A percentile compares a stretch with the other conserved stretches of the same genome.
These are phyloP conservation scores for Cyprinodon brontotheroides DNA, from an alignment of 2,113 vertebrate genomes.

Conservation along the genomic window DNA sequence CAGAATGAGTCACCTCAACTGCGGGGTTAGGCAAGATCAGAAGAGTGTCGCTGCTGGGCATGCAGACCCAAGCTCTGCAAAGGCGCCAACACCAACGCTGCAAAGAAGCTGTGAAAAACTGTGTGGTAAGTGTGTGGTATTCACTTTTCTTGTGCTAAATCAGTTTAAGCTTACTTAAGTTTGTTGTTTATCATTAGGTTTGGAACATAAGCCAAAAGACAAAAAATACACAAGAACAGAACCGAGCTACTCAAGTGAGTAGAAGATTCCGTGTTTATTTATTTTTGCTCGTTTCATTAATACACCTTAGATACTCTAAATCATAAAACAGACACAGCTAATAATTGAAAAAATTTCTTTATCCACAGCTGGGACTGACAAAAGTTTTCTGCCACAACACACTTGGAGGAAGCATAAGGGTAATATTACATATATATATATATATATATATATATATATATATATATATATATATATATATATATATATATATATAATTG, in stretches of 20 bases:
- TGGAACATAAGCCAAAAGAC: too few species aligned
- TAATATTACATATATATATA: slow-evolving; percentile 16
- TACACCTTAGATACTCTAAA: neutral
- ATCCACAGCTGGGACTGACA: slow-evolving; percentile 2
- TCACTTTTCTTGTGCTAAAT: too few species aligned
- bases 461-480: too few species aligned
- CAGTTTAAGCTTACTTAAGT: neutral
- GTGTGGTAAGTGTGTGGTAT: slow-evolving; percentile 22
- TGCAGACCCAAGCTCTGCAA: neutral
- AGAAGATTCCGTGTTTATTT: neutral
- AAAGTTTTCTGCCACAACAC: slow-evolving; percentile 1
- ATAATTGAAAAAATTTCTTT: slow-evolving; percentile 5
- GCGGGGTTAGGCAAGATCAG: neutral
- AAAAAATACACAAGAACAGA: too few species aligned
- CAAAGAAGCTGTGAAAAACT: slow-evolving; percentile 5
- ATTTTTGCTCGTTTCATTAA: neutral
- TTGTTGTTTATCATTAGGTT: neutral
- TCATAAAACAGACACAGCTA: neutral
- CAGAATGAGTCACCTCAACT: slow-evolving; percentile 27
- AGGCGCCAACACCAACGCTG: slow-evolving; percentile 5
- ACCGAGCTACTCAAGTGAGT: too few species aligned
- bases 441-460: too few species aligned
- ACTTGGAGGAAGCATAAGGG: slow-evolving; percentile 28
- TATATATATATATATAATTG: too few species aligned
- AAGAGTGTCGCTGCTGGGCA: neutral